Evolutionary conservation across 2,888 invertebrate species (phyloP).

Genomic region (Dexiosoma caninum): DNA sequence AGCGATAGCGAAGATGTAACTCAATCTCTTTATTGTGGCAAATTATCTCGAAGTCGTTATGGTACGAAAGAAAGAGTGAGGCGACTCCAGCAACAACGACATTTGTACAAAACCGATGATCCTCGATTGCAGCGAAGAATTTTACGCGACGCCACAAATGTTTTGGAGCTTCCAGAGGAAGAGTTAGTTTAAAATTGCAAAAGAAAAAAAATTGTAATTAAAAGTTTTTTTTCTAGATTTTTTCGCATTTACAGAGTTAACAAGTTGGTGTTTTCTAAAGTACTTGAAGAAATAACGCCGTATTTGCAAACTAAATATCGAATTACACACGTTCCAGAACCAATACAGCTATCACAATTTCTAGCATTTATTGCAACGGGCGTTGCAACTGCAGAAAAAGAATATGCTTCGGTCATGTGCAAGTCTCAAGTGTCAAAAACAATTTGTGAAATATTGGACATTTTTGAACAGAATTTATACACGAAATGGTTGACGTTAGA

Average conservation of each 20-base stretch:
- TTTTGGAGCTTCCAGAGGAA: slow-evolving; percentile 29
- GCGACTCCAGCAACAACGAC: not conserved
- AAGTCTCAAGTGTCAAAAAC: slow-evolving; percentile 21
- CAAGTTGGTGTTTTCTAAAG: slow-evolving; percentile 4
- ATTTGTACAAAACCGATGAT: not conserved
- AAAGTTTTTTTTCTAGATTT: slow-evolving; percentile 11
- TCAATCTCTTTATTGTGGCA: not conserved
- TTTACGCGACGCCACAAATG: slow-evolving; percentile 34
- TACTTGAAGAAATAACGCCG: slow-evolving; percentile 23
- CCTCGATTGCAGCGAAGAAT: not conserved
- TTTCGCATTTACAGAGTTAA: slow-evolving; percentile 18
- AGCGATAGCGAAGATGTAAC: slow-evolving; percentile 19
- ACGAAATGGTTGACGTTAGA: slow-evolving; percentile 16
- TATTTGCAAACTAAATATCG: not conserved
- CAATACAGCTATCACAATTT: slow-evolving; percentile 18
- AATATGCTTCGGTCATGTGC: not conserved
- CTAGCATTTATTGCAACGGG: slow-evolving; percentile 25
- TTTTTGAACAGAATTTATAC: slow-evolving; percentile 8
- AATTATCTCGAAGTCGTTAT: not conserved
- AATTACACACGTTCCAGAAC: slow-evolving; percentile 27
- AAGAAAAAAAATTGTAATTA: no score
- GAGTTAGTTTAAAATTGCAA: not conserved
- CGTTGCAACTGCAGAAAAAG: not conserved
- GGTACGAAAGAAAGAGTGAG: not conserved
- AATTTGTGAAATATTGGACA: slow-evolving; percentile 4